These are phyloP conservation scores for Yponomeuta malinellus DNA, from an alignment of 2,888 invertebrate species.

Conservation along the genomic window DNA sequence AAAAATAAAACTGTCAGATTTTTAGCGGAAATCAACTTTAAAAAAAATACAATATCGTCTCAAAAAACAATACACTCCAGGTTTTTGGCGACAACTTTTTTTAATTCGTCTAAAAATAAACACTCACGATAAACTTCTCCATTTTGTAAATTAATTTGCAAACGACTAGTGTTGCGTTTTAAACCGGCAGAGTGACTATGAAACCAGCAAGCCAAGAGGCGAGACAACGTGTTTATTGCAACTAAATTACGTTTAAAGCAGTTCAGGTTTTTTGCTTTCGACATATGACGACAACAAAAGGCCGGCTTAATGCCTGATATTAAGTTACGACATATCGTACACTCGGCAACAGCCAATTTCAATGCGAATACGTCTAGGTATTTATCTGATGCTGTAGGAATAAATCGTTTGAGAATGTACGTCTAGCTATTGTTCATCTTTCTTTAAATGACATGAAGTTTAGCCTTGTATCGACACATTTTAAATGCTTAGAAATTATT, in stretches of 20 bases:
- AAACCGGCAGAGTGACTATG: not conserved
- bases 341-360: conserved; percentile 11
- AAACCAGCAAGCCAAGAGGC: not conserved
- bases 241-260: conserved; percentile 58
- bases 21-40: conserved; percentile 22
- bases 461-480: too few relatives aligned
- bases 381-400: not conserved
- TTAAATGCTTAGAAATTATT: too few relatives aligned
- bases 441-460: too few relatives aligned
- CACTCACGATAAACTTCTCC: conserved; percentile 43
- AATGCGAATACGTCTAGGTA: not conserved
- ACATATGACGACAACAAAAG: conserved; percentile 21
- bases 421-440: too few relatives aligned
- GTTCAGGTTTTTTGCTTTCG: conserved; percentile 34
- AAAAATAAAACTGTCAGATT: conserved; percentile 23
- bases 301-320: conserved; percentile 25
- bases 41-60: conserved; percentile 35
- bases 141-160: conserved; percentile 26
- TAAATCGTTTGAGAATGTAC: too few relatives aligned
- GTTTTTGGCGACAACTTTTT: not conserved
- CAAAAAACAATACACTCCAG: not conserved
- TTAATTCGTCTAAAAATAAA: not conserved
- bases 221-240: conserved; percentile 38
- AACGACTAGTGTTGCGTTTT: not conserved
- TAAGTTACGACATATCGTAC: conserved; percentile 26